Percentiles rank a stretch among this genome's conserved stretches.
phyloP scores from a whole-genome alignment of 92 coral and sea anemone genomes.

The Palythoa heliodiscus region DNA sequence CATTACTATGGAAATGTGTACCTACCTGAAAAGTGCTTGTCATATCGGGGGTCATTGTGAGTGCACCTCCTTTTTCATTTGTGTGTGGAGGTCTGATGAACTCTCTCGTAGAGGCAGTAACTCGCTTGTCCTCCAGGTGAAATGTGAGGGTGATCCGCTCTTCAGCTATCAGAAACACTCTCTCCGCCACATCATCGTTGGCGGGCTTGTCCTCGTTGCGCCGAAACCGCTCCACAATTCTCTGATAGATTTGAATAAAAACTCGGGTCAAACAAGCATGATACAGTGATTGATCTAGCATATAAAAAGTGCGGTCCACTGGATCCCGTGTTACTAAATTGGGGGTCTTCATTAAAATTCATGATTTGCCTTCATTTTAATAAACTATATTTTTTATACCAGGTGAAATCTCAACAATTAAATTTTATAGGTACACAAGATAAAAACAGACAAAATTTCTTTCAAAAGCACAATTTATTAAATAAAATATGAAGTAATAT shows the following conservation, averaged over 20 bases:
- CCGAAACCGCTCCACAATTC: conserved; percentile 92
- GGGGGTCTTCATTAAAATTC: too few relatives aligned
- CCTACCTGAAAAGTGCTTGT: conserved; percentile 98
- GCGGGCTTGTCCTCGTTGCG: conserved; percentile 86
- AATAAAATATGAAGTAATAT: too few relatives aligned
- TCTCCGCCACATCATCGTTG: conserved; percentile 94
- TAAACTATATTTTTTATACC: too few relatives aligned
- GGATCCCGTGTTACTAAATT: too few relatives aligned
- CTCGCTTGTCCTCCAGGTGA: conserved; percentile 93
- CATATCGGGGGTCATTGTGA: conserved; percentile 99
- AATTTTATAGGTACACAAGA: too few relatives aligned
- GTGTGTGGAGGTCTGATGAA: conserved; percentile 92
- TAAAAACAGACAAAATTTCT: too few relatives aligned
- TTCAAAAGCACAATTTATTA: too few relatives aligned
- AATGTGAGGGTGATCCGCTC: conserved; percentile 93
- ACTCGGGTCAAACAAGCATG: too few relatives aligned
- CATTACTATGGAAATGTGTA: not conserved
- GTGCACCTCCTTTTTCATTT: conserved; percentile 86
- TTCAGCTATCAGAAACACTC: conserved; percentile 86
- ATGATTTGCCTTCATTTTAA: too few relatives aligned
- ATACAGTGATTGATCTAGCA: too few relatives aligned
- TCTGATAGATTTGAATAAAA: conserved; percentile 52
- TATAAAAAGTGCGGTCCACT: too few relatives aligned
- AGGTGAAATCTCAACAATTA: too few relatives aligned
- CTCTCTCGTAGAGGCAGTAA: conserved; percentile 97